Evolutionary conservation across 2,888 invertebrate genomes (phyloP), one percentile per base, ranked within the genome.

Genomic region (Myopa testacea): DNA sequence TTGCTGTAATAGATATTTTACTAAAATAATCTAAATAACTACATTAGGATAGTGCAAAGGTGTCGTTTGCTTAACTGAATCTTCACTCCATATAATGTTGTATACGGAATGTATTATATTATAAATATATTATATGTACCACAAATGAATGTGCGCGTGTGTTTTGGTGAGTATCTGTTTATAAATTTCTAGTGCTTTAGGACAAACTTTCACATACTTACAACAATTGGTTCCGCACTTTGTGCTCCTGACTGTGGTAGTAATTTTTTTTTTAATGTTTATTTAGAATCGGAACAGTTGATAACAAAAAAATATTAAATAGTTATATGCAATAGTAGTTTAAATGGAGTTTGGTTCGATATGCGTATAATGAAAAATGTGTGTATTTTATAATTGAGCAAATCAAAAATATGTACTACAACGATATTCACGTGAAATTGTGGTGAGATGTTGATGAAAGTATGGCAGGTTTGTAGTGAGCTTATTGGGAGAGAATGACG

Each of bases 181-280:
- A 71, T 81, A 52, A 45, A 76, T 80, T 72, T 77, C 71, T 80
- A 67, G 78, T 78, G 78, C 78, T 63, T 75, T 75, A 67, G 38
- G 38, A 78, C 74, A 79, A 70, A 71, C 40, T 78, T 78, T 81
- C 79, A 75, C 60, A 60, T 81, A 96, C 96, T 96, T 95, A 97
- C 97, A 94, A 97, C 96, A 91, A 97, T 96, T 90, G 96, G 97
- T 93, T 96, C 96, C 92, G 95, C 95, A 93, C 95, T 93, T 92
- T 93, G 93, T 92, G 93, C 93, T 92, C 93, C 94, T 92, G 93
- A 91, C 94, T 94, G 93, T 90, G 84, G 84, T 89, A 73, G 78
- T 79, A 79, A 73, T 81, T 71, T 82, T 81, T 80, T 77, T 78
- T 73, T 78, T 78, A 78, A 81, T 81, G 81, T 81, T 58, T 70